Percentiles rank a stretch among this genome's conserved stretches.
These are phyloP conservation scores for Eurypyga helias DNA, from an alignment of 2,113 vertebrate genomes.

Conservation along the genomic window DNA sequence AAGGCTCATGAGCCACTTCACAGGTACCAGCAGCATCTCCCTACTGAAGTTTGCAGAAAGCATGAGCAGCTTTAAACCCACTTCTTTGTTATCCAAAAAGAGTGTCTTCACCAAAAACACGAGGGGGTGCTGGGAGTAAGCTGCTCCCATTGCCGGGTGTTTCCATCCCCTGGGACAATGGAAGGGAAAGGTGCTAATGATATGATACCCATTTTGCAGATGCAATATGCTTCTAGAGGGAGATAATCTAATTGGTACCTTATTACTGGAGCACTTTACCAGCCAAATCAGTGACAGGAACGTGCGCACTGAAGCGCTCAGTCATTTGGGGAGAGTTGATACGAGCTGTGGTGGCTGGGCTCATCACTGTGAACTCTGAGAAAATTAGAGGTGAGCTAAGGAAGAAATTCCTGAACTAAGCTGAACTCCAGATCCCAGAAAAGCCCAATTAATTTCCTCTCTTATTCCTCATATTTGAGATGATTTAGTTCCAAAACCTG, in stretches of 20 bases:
- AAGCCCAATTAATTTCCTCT: not conserved
- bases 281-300: conserved; percentile 36
- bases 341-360: not conserved
- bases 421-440: not conserved
- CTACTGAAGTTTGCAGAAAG: not conserved
- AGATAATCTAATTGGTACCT: conserved; percentile 68
- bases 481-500: not conserved
- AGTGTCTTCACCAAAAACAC: not conserved
- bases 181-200: conserved; percentile 56
- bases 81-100: not conserved
- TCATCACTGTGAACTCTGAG: conserved; percentile 23
- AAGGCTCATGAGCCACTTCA: not conserved
- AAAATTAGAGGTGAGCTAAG: conserved; percentile 19
- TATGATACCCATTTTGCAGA: conserved; percentile 51
- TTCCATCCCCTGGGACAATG: not conserved
- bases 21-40: not conserved
- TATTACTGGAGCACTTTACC: conserved; percentile 53
- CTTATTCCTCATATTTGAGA: not conserved
- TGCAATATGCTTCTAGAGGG: conserved; percentile 58
- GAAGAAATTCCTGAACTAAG: not conserved
- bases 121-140: not conserved
- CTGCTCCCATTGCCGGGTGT: not conserved
- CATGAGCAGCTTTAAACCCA: not conserved
- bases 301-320: not conserved
- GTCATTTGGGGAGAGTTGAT: conserved; percentile 49